Conservation (phyloP, 2,888 invertebrate species). For the Stratiomys singularior region DNA sequence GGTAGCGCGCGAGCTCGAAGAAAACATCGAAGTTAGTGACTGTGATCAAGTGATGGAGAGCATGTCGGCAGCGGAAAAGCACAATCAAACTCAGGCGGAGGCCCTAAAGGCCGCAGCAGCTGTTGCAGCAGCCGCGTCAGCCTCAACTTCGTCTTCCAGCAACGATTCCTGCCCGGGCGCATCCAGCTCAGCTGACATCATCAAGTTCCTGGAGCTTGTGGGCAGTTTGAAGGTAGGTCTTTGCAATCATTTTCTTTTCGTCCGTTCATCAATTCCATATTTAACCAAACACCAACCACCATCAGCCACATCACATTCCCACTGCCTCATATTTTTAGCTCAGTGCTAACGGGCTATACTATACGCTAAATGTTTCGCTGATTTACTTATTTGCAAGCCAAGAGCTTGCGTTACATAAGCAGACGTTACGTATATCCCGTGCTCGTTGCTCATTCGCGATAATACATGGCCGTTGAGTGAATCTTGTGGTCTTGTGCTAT, state of each 20-base stretch:
- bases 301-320: background rate
- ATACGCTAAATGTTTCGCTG: background rate
- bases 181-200: conserved; percentile 59
- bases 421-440: background rate
- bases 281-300: background rate
- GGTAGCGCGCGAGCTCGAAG: conserved; percentile 47
- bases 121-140: conserved; percentile 8
- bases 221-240: conserved; percentile 75
- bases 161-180: conserved; percentile 37
- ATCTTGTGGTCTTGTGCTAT: background rate
- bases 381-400: too few species aligned
- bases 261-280: background rate
- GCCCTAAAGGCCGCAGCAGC: conserved; percentile 21
- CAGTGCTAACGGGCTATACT: background rate
- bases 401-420: background rate
- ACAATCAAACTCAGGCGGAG: conserved; percentile 43
- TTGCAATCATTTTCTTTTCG: background rate
- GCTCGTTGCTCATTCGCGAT: background rate
- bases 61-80: conserved; percentile 39
- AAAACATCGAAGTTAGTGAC: conserved; percentile 53
- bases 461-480: background rate
- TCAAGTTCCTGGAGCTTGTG: conserved; percentile 76
- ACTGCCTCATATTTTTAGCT: background rate
- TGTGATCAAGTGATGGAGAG: conserved; percentile 51
- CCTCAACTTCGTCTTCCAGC: background rate